A percentile compares a stretch with the other conserved stretches of the same genome.
Conservation (phyloP, 2,888 invertebrate genomes). For the Hirtodrosophila duncani region DNA sequence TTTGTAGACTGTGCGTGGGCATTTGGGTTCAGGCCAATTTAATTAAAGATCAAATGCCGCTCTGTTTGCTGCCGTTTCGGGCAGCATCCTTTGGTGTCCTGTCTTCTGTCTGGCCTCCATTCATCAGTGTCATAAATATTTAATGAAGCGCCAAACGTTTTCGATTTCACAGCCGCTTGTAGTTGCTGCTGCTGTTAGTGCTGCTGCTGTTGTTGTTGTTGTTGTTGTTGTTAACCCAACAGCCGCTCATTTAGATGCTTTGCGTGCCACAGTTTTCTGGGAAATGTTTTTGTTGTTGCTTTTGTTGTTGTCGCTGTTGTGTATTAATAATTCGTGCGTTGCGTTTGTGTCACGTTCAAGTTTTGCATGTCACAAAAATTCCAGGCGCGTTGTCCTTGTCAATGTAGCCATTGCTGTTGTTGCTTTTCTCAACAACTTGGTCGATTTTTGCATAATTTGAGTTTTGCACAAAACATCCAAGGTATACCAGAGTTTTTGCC, state of each 20-base stretch:
- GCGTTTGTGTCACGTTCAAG: slow-evolving; percentile 65
- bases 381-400: slow-evolving; percentile 42
- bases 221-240: slow-evolving; percentile 53
- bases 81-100: slow-evolving; percentile 21
- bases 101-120: not conserved
- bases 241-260: slow-evolving; percentile 46
- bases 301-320: slow-evolving; percentile 12
- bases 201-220: slow-evolving; percentile 15
- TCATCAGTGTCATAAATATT: slow-evolving; percentile 51
- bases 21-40: slow-evolving; percentile 37
- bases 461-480: slow-evolving; percentile 43
- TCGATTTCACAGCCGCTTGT: slow-evolving; percentile 49
- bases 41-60: slow-evolving; percentile 61
- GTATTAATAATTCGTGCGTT: slow-evolving; percentile 70
- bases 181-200: slow-evolving; percentile 23
- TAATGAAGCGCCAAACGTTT: slow-evolving; percentile 67
- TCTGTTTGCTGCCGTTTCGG: slow-evolving; percentile 29
- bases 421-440: slow-evolving; percentile 13
- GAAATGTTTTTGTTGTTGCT: slow-evolving; percentile 10
- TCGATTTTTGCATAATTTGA: slow-evolving; percentile 58
- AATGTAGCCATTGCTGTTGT: slow-evolving; percentile 30
- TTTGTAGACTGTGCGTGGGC: too few species aligned
- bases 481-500: slow-evolving; percentile 43
- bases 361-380: slow-evolving; percentile 45
- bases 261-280: too few species aligned